Conservation (phyloP, 2,797 vertebrate species). For the Melanotaenia boesemani region DNA sequence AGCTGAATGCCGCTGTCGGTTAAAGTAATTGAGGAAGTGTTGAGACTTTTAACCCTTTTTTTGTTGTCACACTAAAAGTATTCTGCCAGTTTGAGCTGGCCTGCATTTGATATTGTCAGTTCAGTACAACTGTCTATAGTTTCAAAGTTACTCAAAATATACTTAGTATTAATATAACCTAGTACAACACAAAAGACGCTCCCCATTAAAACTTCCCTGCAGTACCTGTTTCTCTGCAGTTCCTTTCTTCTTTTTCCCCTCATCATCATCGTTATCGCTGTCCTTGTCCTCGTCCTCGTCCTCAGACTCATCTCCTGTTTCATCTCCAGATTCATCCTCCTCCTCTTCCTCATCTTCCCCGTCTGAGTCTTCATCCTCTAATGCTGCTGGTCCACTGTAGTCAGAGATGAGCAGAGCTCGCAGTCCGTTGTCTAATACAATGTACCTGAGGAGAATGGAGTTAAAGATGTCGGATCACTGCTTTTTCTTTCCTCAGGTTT, state of each 20-base stretch:
- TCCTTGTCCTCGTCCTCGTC: constrained; percentile 80
- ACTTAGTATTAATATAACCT: neutral
- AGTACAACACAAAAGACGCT: neutral
- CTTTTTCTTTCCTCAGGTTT: constrained; percentile 15
- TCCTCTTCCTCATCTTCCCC: constrained; percentile 69
- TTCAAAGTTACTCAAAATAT: constrained; percentile 14
- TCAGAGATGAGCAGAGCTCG: constrained; percentile 94
- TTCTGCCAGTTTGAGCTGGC: constrained; percentile 20
- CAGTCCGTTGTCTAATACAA: constrained; percentile 91
- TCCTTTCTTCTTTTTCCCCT: constrained; percentile 86
- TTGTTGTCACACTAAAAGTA: too few relatives aligned
- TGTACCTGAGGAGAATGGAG: constrained; percentile 81
- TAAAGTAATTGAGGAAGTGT: constrained; percentile 1
- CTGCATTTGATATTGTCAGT: constrained; percentile 6
- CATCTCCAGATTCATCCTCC: constrained; percentile 84
- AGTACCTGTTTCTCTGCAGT: constrained; percentile 90
- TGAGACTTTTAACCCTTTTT: too few relatives aligned
- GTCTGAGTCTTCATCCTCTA: constrained; percentile 75
- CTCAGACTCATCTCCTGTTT: constrained; percentile 81
- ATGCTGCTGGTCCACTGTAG: constrained; percentile 79
- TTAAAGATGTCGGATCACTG: constrained; percentile 14
- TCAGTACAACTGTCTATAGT: neutral
- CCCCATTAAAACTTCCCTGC: neutral
- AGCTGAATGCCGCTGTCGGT: constrained; percentile 1
- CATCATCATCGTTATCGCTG: constrained; percentile 83